These are phyloP conservation scores for Phacellophora camtschatica DNA, from an alignment of 30 jellyfish, hydroid and myxozoan species.

Conservation along the genomic window DNA sequence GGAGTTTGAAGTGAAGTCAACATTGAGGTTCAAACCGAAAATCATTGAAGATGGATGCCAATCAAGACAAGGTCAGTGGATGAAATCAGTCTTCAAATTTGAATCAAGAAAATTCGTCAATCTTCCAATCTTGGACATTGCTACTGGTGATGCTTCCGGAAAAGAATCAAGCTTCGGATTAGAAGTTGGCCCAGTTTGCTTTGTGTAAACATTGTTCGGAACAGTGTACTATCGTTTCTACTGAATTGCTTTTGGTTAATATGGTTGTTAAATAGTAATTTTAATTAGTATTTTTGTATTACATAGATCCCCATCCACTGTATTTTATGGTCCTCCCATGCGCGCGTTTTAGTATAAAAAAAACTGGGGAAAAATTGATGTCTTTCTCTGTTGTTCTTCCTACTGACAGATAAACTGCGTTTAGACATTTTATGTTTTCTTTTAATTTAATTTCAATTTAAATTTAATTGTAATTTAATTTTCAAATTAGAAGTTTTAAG, in stretches of 20 bases:
- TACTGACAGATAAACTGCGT: neutral
- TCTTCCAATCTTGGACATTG: slow-evolving; percentile 91
- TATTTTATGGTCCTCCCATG: slow-evolving; percentile 83
- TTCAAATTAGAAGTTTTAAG: too few species aligned
- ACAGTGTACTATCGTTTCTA: slow-evolving; percentile 15
- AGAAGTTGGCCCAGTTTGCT: slow-evolving; percentile 97
- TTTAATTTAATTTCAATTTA: too few species aligned
- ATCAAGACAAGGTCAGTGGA: slow-evolving; percentile 57
- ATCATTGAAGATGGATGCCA: slow-evolving; percentile 83
- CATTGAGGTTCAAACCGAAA: slow-evolving; percentile 68
- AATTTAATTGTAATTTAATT: too few species aligned
- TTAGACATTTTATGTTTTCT: too few species aligned
- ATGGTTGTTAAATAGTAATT: slow-evolving; percentile 50
- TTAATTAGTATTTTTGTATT: slow-evolving; percentile 19
- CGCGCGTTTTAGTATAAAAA: slow-evolving; percentile 62
- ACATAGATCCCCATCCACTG: slow-evolving; percentile 71
- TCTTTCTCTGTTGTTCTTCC: neutral
- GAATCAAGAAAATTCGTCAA: slow-evolving; percentile 78
- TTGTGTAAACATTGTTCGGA: slow-evolving; percentile 10
- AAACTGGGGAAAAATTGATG: slow-evolving; percentile 15
- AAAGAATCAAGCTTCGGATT: slow-evolving; percentile 83
- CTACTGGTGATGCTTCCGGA: slow-evolving; percentile 73
- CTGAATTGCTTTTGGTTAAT: slow-evolving; percentile 41
- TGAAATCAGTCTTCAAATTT: slow-evolving; percentile 74
- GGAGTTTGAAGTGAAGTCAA: slow-evolving; percentile 53